Evolutionary conservation across 2,888 invertebrate species (phyloP).

Genomic region (Chrysotoxum bicinctum): DNA sequence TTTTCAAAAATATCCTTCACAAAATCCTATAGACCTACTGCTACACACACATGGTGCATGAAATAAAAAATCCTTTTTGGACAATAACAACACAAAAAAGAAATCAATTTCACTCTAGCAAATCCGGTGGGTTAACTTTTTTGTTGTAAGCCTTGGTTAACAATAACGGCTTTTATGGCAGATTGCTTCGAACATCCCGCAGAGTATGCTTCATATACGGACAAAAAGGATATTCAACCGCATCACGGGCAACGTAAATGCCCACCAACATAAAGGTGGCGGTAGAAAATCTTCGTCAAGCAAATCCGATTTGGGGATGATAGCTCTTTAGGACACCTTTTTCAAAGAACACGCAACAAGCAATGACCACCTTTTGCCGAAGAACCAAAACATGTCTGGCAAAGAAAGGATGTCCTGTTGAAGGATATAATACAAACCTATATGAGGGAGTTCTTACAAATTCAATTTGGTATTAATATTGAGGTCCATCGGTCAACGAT

Average conservation of each 20-base stretch:
- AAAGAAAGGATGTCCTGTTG: constrained; percentile 5
- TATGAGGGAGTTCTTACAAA: constrained; percentile 45
- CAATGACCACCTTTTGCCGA: constrained; percentile 64
- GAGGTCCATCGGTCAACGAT: constrained; percentile 26
- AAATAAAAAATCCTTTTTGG: constrained; percentile 44
- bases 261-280: not conserved
- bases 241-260: constrained; percentile 11
- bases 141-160: constrained; percentile 34
- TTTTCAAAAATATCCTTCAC: constrained; percentile 1
- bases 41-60: constrained; percentile 7
- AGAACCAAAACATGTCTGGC: constrained; percentile 10
- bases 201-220: constrained; percentile 65
- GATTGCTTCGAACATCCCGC: constrained; percentile 58
- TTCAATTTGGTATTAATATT: constrained; percentile 68
- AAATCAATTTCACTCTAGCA: constrained; percentile 54
- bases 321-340: constrained; percentile 71
- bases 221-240: constrained; percentile 56
- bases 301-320: constrained; percentile 71
- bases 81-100: constrained; percentile 38
- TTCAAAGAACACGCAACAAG: constrained; percentile 68
- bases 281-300: constrained; percentile 44
- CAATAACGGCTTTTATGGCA: constrained; percentile 66
- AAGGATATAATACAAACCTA: not conserved
- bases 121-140: constrained; percentile 50
- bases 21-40: not conserved